Evolutionary conservation across 1,140 invertebrate species (phyloP).

Genomic region (Scaptomyza hsui): DNA sequence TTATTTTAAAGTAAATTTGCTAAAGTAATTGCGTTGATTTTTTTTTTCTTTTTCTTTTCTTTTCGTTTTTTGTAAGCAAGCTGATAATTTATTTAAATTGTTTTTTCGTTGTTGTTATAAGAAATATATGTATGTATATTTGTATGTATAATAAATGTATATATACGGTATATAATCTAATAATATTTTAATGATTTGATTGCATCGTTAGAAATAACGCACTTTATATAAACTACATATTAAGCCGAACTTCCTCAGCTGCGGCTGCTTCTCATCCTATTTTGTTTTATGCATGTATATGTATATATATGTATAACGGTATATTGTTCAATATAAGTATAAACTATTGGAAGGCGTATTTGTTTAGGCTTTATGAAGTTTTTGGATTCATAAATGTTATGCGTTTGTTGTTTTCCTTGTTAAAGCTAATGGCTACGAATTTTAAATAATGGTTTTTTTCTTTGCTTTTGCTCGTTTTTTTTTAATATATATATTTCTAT

Average conservation of each 20-base stretch:
- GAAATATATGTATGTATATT: slow-evolving; percentile 52
- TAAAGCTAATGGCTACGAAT: slow-evolving; percentile 72
- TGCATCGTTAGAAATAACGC: slow-evolving; percentile 73
- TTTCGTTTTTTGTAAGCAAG: slow-evolving; percentile 45
- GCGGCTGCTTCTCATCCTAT: background rate
- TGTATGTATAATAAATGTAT: slow-evolving; percentile 30
- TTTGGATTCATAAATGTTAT: slow-evolving; percentile 57
- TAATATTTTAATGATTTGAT: slow-evolving; percentile 62
- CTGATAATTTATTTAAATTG: slow-evolving; percentile 52
- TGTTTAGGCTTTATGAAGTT: slow-evolving; percentile 63
- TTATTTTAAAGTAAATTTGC: slow-evolving; percentile 65
- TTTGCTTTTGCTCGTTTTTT: slow-evolving; percentile 13
- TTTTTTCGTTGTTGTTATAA: slow-evolving; percentile 55
- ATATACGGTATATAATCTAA: slow-evolving; percentile 34
- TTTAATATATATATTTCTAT: slow-evolving; percentile 18
- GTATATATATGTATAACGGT: slow-evolving; percentile 55
- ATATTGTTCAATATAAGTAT: slow-evolving; percentile 59
- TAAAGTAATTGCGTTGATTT: slow-evolving; percentile 75
- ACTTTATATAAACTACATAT: slow-evolving; percentile 52
- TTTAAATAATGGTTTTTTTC: slow-evolving; percentile 13
- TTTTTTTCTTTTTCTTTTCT: slow-evolving; percentile 16
- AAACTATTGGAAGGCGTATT: slow-evolving; percentile 77
- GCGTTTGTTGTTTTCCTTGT: slow-evolving; percentile 30
- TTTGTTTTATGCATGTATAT: slow-evolving; percentile 39
- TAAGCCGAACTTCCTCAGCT: slow-evolving; percentile 3